These are phyloP conservation scores for Scortum barcoo DNA, from an alignment of 2,113 vertebrate species.

Conservation along the genomic window DNA sequence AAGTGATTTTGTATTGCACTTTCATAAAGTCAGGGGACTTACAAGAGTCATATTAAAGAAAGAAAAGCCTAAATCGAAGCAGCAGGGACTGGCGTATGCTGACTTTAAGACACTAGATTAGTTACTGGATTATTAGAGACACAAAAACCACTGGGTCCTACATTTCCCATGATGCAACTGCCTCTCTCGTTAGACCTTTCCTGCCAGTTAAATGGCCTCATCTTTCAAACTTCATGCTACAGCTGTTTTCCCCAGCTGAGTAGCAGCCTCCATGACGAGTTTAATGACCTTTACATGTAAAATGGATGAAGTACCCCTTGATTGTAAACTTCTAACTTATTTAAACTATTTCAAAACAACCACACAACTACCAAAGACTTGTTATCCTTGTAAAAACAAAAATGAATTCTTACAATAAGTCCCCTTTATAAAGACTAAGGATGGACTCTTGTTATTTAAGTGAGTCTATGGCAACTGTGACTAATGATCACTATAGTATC, in stretches of 20 bases:
- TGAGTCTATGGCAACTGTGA: slow-evolving; percentile 3
- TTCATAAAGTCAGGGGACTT: background rate
- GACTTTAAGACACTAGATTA: background rate
- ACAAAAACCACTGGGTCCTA: background rate
- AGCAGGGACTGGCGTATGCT: background rate
- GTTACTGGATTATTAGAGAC: no score
- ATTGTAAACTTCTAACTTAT: background rate
- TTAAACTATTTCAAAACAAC: background rate
- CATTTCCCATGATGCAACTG: background rate
- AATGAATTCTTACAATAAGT: background rate
- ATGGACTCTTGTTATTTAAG: background rate
- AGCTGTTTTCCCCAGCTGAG: background rate
- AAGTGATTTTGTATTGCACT: background rate
- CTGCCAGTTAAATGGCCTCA: background rate
- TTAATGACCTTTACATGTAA: no score
- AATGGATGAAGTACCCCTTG: background rate
- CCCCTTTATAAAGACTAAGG: background rate
- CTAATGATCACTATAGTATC: slow-evolving; percentile 29
- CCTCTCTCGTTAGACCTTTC: background rate
- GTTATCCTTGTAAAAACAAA: background rate
- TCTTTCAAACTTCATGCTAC: background rate
- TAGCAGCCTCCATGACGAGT: background rate
- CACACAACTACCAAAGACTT: background rate
- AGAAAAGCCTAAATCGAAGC: background rate
- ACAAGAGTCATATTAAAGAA: background rate